phyloP scores from a whole-genome alignment of 2,797 vertebrate species.

The Cynodonichthys magdalenae region DNA sequence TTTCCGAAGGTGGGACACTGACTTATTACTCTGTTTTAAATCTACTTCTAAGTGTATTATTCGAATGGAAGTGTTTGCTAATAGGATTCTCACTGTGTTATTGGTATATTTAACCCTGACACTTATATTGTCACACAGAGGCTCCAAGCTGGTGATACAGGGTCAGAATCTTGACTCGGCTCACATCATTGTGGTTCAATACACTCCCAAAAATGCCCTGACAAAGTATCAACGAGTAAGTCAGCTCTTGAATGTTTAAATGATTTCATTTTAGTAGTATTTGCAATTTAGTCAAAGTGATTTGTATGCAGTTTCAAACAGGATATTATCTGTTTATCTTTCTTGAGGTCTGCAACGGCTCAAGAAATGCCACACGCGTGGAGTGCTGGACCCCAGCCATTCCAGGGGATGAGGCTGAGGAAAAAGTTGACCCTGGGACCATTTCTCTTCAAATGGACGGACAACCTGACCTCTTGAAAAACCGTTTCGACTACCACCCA shows the following conservation, averaged over 20 bases:
- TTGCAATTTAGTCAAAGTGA: not conserved
- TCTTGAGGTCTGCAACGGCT: conserved; percentile 77
- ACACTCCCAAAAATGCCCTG: conserved; percentile 52
- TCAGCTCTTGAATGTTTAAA: not conserved
- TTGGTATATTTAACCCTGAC: not conserved
- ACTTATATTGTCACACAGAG: conserved; percentile 63
- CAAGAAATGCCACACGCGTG: conserved; percentile 63
- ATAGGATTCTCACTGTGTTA: not conserved
- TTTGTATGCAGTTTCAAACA: conserved; percentile 12
- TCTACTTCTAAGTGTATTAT: not conserved
- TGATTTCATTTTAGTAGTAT: not conserved
- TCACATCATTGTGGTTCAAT: conserved; percentile 78
- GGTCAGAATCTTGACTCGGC: conserved; percentile 89
- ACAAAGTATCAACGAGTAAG: conserved; percentile 60
- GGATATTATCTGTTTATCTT: conserved; percentile 6
- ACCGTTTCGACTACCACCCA: conserved; percentile 80
- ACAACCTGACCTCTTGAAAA: conserved; percentile 48
- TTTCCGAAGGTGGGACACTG: conserved; percentile 80
- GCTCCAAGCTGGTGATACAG: conserved; percentile 82
- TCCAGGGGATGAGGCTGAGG: conserved; percentile 63
- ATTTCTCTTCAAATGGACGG: conserved; percentile 86
- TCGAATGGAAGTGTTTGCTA: not conserved
- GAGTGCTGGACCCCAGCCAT: conserved; percentile 84
- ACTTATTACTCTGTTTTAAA: not conserved
- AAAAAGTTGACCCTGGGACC: conserved; percentile 69